These are phyloP conservation scores for Ruditapes philippinarum DNA, from an alignment of 1,140 invertebrate genomes.

Conservation along the genomic window DNA sequence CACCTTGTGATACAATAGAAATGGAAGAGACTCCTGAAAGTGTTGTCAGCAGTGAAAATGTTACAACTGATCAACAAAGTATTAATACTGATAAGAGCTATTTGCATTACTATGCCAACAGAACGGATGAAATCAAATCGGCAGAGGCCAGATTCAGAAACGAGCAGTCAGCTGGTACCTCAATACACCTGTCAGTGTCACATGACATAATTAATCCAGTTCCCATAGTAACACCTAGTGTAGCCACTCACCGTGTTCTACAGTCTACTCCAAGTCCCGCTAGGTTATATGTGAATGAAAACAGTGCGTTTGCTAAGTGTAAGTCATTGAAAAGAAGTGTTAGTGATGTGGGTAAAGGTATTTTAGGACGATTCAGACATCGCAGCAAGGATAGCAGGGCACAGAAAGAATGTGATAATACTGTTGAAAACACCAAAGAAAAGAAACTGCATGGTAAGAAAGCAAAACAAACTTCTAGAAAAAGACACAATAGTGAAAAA, in stretches of 20 bases:
- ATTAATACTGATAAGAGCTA: background rate
- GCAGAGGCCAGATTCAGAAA: constrained; percentile 34
- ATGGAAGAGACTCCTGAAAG: background rate
- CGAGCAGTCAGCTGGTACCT: background rate
- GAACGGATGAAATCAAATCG: constrained; percentile 59
- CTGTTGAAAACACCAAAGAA: background rate
- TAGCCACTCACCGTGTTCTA: constrained; percentile 24
- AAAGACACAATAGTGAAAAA: constrained; percentile 14
- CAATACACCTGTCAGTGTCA: background rate
- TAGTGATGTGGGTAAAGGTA: constrained; percentile 52
- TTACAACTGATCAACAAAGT: background rate
- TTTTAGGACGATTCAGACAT: constrained; percentile 40
- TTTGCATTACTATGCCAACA: constrained; percentile 35
- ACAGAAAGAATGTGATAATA: background rate
- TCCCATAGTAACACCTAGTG: background rate
- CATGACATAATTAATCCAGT: constrained; percentile 49
- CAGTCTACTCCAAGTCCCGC: constrained; percentile 21
- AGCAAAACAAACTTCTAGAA: constrained; percentile 12
- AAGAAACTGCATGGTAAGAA: constrained; percentile 21
- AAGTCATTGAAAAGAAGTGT: constrained; percentile 64
- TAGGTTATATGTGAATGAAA: constrained; percentile 57
- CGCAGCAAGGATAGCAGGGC: background rate
- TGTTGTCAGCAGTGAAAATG: background rate
- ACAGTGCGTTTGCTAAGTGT: constrained; percentile 63
- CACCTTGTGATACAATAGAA: background rate